Evolutionary conservation across 2,113 vertebrate genomes (phyloP), one percentile per base, ranked within the genome.

Genomic region (Pseudopodoces humilis): DNA sequence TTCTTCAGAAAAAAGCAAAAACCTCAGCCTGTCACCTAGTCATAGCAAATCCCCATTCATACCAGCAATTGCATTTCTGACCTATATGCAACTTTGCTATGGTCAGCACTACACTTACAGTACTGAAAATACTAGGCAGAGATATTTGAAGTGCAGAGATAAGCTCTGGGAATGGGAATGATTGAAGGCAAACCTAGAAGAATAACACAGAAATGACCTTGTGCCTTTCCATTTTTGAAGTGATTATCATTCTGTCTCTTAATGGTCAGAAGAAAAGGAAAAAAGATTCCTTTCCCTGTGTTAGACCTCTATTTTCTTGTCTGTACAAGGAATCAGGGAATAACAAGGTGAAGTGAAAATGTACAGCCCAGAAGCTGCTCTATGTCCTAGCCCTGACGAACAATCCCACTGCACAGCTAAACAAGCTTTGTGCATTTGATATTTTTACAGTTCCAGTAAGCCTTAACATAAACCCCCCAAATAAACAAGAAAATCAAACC

Each of bases 41-140:
- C 37, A 31, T 2, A 69, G 23, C 28, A 83, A 95, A 86, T 59
- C n/a, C 35, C 33, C 79, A 14, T 47, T 75, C 44, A 47, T 8
- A 63, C 12, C 22, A 86, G 33, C 14, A 44, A 35, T 35, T 17
- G 13, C 14, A 55, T 59, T 74, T 90, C 59, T 86, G 39, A 88
- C 21, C 20, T 22, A 21, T 14, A 47, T 2, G 15, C 0, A 0
- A 43, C n/a, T 64, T 52, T 64, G 16, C 50, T 86, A 17, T 18
- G 19, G 21, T 31, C 27, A 74, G 13, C 30, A 19, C 55, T 33
- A 76, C 14, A 25, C 20, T 74, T 44, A 16, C 2, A 15, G 35
- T 37, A 20, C 35, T 35, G 30, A 8, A 69, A 58, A 41, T 59
- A 43, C 22, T 8, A 76, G 13, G 50, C 39, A 92, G 21, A 90